These are phyloP conservation scores for Leucopsar rothschildi DNA, from an alignment of 2,113 vertebrate genomes.

Conservation along the genomic window DNA sequence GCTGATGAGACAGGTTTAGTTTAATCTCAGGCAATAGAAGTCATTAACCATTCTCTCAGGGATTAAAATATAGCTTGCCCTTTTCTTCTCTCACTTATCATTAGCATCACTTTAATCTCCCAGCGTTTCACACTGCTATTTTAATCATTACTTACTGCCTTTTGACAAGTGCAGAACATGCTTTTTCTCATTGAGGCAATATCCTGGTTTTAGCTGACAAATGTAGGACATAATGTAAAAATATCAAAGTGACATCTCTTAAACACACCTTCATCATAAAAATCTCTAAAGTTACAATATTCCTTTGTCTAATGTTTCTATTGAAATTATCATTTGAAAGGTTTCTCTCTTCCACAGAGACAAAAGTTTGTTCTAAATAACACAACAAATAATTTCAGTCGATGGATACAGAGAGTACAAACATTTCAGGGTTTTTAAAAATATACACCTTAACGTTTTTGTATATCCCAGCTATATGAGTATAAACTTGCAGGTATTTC, in stretches of 20 bases:
- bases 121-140: conserved; percentile 99
- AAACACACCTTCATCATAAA: conserved; percentile 90
- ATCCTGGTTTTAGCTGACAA: conserved; percentile 99
- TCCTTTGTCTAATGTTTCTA: conserved; percentile 82
- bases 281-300: conserved; percentile 85
- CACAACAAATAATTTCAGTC: conserved; percentile 67
- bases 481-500: conserved; percentile 16
- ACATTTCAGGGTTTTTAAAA: conserved; percentile 32
- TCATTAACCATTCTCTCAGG: conserved; percentile 99
- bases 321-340: conserved; percentile 79
- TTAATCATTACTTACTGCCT: conserved; percentile 99
- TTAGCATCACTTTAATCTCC: conserved; percentile 99
- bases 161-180: conserved; percentile 99
- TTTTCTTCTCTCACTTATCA: conserved; percentile 99
- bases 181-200: conserved; percentile 99
- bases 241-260: conserved; percentile 96
- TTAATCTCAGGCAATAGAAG: conserved; percentile 99
- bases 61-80: conserved; percentile 99
- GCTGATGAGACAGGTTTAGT: conserved; percentile 99
- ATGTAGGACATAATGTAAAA: conserved; percentile 99
- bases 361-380: conserved; percentile 78
- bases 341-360: conserved; percentile 72
- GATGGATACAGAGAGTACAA: conserved; percentile 16
- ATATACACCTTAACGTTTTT: neutral
- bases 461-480: neutral